These are phyloP conservation scores for Oceanodroma tethys DNA, from an alignment of 2,113 vertebrate species.

Conservation along the genomic window DNA sequence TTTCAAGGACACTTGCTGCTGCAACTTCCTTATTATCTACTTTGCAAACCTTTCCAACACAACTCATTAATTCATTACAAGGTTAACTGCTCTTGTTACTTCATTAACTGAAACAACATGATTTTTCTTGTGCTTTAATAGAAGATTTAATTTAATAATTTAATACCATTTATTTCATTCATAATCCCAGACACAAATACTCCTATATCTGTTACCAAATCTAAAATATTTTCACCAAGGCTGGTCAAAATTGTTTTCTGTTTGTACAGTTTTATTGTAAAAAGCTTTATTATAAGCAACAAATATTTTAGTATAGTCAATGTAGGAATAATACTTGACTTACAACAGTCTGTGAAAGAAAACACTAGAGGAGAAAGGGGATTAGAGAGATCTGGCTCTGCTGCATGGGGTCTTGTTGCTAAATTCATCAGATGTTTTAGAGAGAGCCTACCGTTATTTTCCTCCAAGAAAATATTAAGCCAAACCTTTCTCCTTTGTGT, in stretches of 20 bases:
- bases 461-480: neutral
- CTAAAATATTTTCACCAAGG: neutral
- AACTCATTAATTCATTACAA: constrained; percentile 36
- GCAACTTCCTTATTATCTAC: constrained; percentile 19
- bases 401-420: neutral
- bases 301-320: neutral
- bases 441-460: neutral
- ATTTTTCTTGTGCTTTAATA: constrained; percentile 22
- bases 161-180: neutral
- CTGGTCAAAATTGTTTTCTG: neutral
- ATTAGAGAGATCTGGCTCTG: neutral
- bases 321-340: neutral
- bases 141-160: constrained; percentile 11
- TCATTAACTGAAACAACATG: constrained; percentile 23
- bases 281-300: neutral
- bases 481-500: neutral
- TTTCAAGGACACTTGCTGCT: neutral
- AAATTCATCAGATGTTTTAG: neutral
- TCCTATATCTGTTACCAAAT: neutral
- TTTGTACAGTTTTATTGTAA: neutral
- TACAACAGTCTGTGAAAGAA: neutral
- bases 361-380: neutral
- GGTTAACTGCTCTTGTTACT: constrained; percentile 34
- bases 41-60: constrained; percentile 12
- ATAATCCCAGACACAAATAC: neutral